These are phyloP conservation scores for Capra hircus DNA, from an alignment of 2,113 vertebrate species.

Conservation along the genomic window DNA sequence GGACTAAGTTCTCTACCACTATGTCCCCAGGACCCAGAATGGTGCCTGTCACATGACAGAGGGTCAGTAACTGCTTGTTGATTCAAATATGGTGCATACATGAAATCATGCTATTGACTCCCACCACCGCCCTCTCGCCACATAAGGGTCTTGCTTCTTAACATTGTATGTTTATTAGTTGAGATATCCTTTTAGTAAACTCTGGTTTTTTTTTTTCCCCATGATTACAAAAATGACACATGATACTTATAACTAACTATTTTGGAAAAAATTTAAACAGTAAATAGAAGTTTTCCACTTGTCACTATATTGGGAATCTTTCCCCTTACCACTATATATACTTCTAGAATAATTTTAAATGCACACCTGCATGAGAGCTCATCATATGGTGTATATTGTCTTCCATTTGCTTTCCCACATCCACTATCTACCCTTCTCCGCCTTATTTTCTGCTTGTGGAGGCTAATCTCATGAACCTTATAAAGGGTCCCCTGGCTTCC, in stretches of 20 bases:
- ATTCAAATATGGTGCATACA: background rate
- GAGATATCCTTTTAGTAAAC: background rate
- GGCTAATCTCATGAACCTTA: background rate
- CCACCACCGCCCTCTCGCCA: fast-evolving
- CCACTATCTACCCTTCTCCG: background rate
- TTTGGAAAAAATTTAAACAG: background rate
- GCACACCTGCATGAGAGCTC: background rate
- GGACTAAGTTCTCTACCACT: background rate
- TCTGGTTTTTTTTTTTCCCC: background rate
- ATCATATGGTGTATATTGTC: background rate
- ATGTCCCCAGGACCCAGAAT: background rate
- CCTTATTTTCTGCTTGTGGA: background rate
- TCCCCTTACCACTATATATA: background rate
- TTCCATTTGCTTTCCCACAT: background rate
- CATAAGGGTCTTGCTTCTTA: background rate
- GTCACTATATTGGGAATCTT: background rate
- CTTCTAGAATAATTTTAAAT: background rate
- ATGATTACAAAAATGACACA: conserved; percentile 3
- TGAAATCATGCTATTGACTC: background rate
- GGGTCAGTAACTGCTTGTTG: background rate
- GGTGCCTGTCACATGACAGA: background rate
- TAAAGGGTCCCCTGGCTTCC: background rate
- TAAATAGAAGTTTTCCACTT: conserved; percentile 8
- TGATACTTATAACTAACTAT: background rate
- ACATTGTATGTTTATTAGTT: background rate